phyloP scores from a whole-genome alignment of 2,888 invertebrate genomes.

The Mythimna impura region DNA sequence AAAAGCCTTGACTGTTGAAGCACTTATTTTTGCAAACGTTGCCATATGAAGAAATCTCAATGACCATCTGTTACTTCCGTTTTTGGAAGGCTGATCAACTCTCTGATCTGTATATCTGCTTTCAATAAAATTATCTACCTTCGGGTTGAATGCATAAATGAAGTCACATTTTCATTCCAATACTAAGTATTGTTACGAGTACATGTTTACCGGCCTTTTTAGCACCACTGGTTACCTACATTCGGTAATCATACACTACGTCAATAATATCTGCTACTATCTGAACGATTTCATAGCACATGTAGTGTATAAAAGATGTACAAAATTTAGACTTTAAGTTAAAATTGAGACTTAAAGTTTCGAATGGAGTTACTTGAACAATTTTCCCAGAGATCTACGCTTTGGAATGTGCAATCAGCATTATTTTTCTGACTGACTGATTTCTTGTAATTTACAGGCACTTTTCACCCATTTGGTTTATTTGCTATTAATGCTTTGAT shows the following conservation, averaged over 20 bases:
- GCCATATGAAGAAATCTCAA: too few relatives aligned
- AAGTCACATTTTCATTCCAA: constrained; percentile 6
- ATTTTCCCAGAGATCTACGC: too few relatives aligned
- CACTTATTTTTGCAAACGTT: too few relatives aligned
- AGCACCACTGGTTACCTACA: not conserved
- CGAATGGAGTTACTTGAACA: too few relatives aligned
- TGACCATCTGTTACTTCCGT: too few relatives aligned
- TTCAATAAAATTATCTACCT: not conserved
- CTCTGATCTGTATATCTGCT: not conserved
- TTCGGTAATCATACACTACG: not conserved
- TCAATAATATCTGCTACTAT: not conserved
- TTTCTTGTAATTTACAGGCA: too few relatives aligned
- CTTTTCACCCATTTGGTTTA: too few relatives aligned
- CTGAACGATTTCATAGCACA: not conserved
- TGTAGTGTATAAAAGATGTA: not conserved
- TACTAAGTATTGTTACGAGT: not conserved
- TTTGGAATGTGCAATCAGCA: too few relatives aligned
- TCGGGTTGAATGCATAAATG: not conserved
- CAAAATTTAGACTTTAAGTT: not conserved
- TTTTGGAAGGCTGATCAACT: not conserved
- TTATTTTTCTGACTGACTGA: too few relatives aligned
- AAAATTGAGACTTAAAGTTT: too few relatives aligned
- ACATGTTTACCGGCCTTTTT: constrained; percentile 2
- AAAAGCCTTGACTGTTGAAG: too few relatives aligned
- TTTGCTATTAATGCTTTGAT: too few relatives aligned